Base-by-base conservation (phyloP, 2,113 vertebrate species). In the Sinocyclocheilus grahami region DNA sequence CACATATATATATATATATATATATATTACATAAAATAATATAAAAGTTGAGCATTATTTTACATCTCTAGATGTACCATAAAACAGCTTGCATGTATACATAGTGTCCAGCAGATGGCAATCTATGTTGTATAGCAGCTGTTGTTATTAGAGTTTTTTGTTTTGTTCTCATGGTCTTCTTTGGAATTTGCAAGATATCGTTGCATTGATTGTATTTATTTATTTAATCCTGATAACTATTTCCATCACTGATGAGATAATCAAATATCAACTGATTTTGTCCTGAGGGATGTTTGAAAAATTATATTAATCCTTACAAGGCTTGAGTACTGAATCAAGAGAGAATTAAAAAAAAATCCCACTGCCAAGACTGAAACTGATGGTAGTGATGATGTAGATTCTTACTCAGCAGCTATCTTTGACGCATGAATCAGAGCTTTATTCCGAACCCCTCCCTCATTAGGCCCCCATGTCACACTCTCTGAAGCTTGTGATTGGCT, bases 401-500 rank as follows among this genome's bases (percentile, higher is more conserved):
- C 78, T 27, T n/a, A 85, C 20, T 51, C 33, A 55, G 63, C 62
- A 42, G 42, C 87, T 88, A 90, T 90, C 86, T 93, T 88, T 93
- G 91, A 91, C 90, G 84, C 78, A 91, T 90, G 91, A 92, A 91
- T 92, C 82, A 87, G 90, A 89, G 48, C 80, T 79, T 85, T 74
- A 48, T 84, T 84, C 77, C 30, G 11, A 53, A 62, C 69, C 11
- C 63, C 82, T 82, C 22, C 76, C 83, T 46, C 33, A 39, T 74
- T 72, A 27, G 78, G 48, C 84, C 90, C 60, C 87, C 85, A 48
- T 86, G 89, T 91, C 88, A 89, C 90, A 89, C 89, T 90, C 89
- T 91, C 87, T 87, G 87, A 86, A 90, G 91, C 90, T 88, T 84
- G 88, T 27, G 91, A 91, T 93, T 94, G 93, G 94, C 89, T 94